A percentile compares a stretch with the other conserved stretches of the same genome.
Evolutionary conservation across 2,113 vertebrate genomes (phyloP).

Genomic region (Heterotilapia buettikoferi): DNA sequence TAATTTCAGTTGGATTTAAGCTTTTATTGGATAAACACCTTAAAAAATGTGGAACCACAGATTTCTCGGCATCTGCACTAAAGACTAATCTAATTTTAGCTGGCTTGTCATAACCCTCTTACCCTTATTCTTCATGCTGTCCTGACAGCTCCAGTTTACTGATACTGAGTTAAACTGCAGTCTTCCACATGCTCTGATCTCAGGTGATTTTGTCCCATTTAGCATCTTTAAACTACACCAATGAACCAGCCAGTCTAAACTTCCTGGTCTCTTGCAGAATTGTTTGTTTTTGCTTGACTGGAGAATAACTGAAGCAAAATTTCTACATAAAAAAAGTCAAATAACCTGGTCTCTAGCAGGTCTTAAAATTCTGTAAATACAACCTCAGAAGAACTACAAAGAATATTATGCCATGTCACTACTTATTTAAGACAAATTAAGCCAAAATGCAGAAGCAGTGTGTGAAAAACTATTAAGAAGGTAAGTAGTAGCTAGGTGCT

Average conservation of each 20-base stretch:
- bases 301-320: not conserved
- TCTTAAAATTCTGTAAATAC: not conserved
- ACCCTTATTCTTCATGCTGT: not conserved
- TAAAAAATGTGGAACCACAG: not conserved
- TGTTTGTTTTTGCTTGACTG: not conserved
- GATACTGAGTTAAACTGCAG: not conserved
- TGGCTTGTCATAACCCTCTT: not conserved
- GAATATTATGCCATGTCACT: not conserved
- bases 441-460: not conserved
- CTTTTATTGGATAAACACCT: not conserved
- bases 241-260: not conserved
- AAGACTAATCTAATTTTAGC: not conserved
- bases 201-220: not conserved
- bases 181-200: not conserved
- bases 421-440: not conserved
- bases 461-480: not conserved
- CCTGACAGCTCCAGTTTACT: not conserved
- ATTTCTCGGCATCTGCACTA: not conserved
- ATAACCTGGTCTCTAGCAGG: not conserved
- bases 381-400: not conserved
- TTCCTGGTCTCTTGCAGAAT: not conserved
- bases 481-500: not conserved
- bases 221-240: not conserved
- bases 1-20: not conserved
- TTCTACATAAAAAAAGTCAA: not conserved